phyloP scores from a whole-genome alignment of 2,888 invertebrate species.

The Beris morrisii region DNA sequence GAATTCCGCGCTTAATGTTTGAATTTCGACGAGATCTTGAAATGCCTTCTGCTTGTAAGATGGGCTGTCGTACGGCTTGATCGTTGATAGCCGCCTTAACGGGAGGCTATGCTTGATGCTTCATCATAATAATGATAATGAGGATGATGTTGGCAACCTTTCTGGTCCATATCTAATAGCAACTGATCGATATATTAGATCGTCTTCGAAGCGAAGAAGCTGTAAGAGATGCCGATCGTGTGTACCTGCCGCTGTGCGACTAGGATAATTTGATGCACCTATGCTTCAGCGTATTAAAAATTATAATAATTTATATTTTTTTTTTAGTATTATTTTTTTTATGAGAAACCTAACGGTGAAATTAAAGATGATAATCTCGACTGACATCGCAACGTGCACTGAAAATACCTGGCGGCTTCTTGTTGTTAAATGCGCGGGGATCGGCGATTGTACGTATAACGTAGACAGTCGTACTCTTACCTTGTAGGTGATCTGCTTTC shows the following conservation, averaged over 20 bases:
- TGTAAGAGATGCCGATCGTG: constrained; percentile 12
- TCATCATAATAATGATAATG: constrained; percentile 39
- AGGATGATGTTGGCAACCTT: constrained; percentile 40
- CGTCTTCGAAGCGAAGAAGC: constrained; percentile 13
- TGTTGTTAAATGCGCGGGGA: neutral
- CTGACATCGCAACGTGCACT: constrained; percentile 26
- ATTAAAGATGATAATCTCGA: constrained; percentile 37
- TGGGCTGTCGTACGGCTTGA: neutral
- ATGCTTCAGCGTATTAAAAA: constrained; percentile 29
- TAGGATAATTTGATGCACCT: constrained; percentile 31
- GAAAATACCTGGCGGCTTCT: constrained; percentile 24
- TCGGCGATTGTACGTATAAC: neutral
- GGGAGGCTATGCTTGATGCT: constrained; percentile 3
- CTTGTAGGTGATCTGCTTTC: constrained; percentile 25
- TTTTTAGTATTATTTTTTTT: constrained; percentile 9
- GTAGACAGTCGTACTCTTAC: neutral
- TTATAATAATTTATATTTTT: constrained; percentile 36
- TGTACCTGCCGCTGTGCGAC: neutral
- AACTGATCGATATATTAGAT: constrained; percentile 34
- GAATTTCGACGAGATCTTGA: neutral
- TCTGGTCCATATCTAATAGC: constrained; percentile 30
- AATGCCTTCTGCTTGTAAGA: neutral
- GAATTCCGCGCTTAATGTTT: no score
- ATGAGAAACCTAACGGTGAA: constrained; percentile 34
- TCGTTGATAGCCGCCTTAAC: constrained; percentile 5